Base-by-base conservation (phyloP, 2,888 invertebrate genomes). In the Pterobdella sp. region DNA sequence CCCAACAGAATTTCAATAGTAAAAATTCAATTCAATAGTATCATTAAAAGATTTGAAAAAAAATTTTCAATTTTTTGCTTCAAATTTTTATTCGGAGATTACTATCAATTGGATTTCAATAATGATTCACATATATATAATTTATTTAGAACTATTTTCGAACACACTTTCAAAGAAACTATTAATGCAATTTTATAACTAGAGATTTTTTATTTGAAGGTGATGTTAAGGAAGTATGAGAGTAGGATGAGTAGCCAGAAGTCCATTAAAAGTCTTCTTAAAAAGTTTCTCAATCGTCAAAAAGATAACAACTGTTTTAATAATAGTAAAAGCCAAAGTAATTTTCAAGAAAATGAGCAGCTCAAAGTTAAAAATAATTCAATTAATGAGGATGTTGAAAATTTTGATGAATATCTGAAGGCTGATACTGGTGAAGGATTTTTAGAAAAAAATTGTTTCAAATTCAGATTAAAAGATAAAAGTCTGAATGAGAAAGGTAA, bases 191-290 rank as follows among this genome's bases (percentile, higher is more conserved):
- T 42, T 42, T 42, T 42, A 14, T 22, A 42, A 42, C 22, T 42
- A 42, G 22, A 42, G 18, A 14, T 18, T 56, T 56, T 56, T 56
- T 18, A 3, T 56, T 56, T 56, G n/a, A 56, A 26, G n/a, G 42
- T 42, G 60, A 56, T 56, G 60, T 3, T 4, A 56, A n/a, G 60
- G 60, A 4, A 26, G 60, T 56, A 56, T 56, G 60, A 56, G 42
- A 18, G 26, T 22, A 56, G 14, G 14, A 56, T 56, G 60, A 56
- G 60, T 56, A 26, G 60, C 3, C 60, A 56, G 60, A 56, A 26
- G 7, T n/a, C 26, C 26, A 26, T 56, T 22, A 56, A 56, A 56
- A 56, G n/a, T n/a, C 7, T 56, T 26, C 4, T 26, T n/a, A 56
- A 42, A 42, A 42, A 56, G 60, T 26, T 56, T 18, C 26, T 56